Base-by-base conservation (phyloP, 2,113 vertebrate genomes). In the Myanophis thanlyinensis region DNA sequence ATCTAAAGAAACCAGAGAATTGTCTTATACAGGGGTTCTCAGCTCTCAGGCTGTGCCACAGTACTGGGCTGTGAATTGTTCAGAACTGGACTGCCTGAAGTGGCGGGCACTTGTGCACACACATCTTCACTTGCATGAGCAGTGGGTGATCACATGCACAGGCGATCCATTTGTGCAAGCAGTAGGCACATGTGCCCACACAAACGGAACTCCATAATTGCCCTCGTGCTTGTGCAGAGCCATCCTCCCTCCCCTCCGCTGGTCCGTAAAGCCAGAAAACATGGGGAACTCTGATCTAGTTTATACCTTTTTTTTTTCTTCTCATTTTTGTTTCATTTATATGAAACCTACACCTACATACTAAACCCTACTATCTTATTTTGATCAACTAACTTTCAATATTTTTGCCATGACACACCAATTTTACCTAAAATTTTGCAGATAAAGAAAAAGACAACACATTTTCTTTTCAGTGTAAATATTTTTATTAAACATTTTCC, bases 111-210 rank as follows among this genome's bases (percentile, higher is more conserved):
- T 18, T 54, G 53, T 54, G 53, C 1, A 0, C 20, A 56, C 54
- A 25, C 2, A 56, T 25, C 6, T 23, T 8, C 54, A 56, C 54
- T 56, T 56, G 56, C 27, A 0, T 1, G 27, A 62, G 10, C 27
- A 12, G 27, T 4, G 27, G 56, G 27, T 62, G 10, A 62, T 4
- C 10, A 1, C 0, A 0, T 30, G 27, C 3, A 1, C 56, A 30
- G 27, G 27, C 0, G 0, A 3, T 62, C 56, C 27, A 12, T 30
- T 54, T 54, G 6, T 54, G 22, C 0, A 0, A 30, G 56, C 27
- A 62, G 27, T 62, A 10, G 3, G 27, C 3, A 1, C 10, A 12
- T 0, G 1, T 62, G 10, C 10, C 56, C 56, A 62, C 56, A 62
- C 27, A 62, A 30, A 30, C 30, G 27, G 56, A 62, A 10, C 56